Base-by-base conservation (phyloP, 2,888 invertebrate genomes). In the Coenonympha arcania region DNA sequence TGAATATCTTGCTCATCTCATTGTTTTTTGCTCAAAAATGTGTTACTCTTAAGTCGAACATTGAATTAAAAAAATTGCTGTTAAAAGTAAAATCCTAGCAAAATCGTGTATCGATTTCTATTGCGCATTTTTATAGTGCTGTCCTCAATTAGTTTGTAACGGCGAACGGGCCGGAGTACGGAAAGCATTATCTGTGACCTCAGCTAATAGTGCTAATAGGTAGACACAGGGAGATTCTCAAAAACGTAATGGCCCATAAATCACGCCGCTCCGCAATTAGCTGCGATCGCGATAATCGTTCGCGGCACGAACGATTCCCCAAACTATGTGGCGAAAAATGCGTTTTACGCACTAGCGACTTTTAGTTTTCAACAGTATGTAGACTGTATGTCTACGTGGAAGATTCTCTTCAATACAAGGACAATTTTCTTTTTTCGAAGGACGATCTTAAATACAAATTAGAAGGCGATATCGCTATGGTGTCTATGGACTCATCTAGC, bases 281-380 rank as follows among this genome's bases (percentile, higher is more conserved):
- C 54, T 57, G 61, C 61, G 58, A 50, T 52, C 26, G 24, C 40
- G 33, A 43, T 57, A 60, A 60, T 63, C 48, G 62, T 54, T 57
- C 33, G 50, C 46, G 34, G 43, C 50, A 50, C 50, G 50, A 50
- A 50, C 47, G 13, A 15, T 20, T 42, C 44, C 19, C 19, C 9
- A 39, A 48, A 37, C 43, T 9, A 42, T 39, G n/a, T 28, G 48
- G n/a, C 26, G 48, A 24, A 24, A 19, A 30, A 2, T 19, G 19
- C 18, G 11, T 30, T 8, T 2, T 15, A 5, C 39, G 8, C 39
- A 39, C 24, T 15, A 9, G 13, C 6, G 13, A 15, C 15, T 22
- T 15, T 24, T 39, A 2, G 22, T 39, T 24, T 39, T 15, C 8
- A 22, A 24, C 15, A n/a, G n/a, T n/a, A n/a, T n/a, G n/a, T n/a